Evolutionary conservation across 2,888 invertebrate species (phyloP).

Genomic region (Ormyrus labotus): DNA sequence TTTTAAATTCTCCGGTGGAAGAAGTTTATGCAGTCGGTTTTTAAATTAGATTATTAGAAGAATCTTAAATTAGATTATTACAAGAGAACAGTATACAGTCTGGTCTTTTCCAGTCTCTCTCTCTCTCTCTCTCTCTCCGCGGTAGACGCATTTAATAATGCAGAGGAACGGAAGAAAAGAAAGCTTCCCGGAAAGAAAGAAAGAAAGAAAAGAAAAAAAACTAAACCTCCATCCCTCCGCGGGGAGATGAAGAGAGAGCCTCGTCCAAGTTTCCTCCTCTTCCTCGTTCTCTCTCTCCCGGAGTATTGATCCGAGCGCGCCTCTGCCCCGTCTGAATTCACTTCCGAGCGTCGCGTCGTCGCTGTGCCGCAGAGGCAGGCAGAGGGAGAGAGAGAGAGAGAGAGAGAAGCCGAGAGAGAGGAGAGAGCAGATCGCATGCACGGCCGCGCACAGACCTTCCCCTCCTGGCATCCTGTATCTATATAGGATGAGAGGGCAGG

Average conservation of each 20-base stretch:
- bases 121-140: conserved; percentile 38
- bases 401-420: no score
- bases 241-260: no score
- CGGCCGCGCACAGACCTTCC: neutral
- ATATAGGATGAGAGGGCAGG: conserved; percentile 36
- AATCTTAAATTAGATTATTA: no score
- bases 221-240: no score
- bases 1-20: no score
- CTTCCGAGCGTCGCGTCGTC: neutral
- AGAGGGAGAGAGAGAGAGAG: neutral
- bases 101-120: neutral
- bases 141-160: neutral
- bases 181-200: neutral
- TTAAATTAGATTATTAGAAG: no score
- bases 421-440: conserved; percentile 24
- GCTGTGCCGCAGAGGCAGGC: neutral
- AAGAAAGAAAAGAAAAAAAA: neutral
- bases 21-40: no score
- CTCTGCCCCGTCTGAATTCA: neutral
- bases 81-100: no score
- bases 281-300: no score
- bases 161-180: conserved; percentile 11
- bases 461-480: conserved; percentile 14
- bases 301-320: conserved; percentile 35
- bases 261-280: no score